phyloP scores from a whole-genome alignment of 2,797 vertebrate genomes.

The Gila robusta region DNA sequence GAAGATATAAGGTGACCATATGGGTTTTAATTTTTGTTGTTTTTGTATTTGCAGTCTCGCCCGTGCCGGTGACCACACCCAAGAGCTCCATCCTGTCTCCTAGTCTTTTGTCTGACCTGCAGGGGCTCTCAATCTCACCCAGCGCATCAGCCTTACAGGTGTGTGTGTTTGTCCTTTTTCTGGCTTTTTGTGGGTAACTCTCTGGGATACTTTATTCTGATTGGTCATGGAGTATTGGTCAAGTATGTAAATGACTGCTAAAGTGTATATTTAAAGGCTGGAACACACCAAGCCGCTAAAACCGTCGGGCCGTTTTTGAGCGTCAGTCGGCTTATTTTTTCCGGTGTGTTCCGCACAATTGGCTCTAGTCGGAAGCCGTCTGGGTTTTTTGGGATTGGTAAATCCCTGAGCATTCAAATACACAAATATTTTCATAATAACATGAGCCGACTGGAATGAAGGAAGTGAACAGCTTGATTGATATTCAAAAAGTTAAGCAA shows the following conservation, averaged over 20 bases:
- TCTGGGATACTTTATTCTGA: background rate
- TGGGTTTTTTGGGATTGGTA: too few species aligned
- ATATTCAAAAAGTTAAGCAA: too few species aligned
- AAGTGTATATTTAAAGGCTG: background rate
- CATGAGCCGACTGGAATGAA: too few species aligned
- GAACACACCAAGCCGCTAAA: too few species aligned
- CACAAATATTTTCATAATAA: too few species aligned
- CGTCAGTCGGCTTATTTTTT: too few species aligned
- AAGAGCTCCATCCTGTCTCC: slow-evolving; percentile 78
- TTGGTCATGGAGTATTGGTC: background rate
- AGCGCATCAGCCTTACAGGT: slow-evolving; percentile 85
- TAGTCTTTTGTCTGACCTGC: slow-evolving; percentile 88
- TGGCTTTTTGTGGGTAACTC: slow-evolving; percentile 15
- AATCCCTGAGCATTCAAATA: too few species aligned
- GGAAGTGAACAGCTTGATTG: too few species aligned
- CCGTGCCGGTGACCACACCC: slow-evolving; percentile 73
- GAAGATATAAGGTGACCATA: background rate
- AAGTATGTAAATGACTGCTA: background rate
- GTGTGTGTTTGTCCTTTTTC: background rate
- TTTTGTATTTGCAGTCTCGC: slow-evolving; percentile 78
- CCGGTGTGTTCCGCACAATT: too few species aligned
- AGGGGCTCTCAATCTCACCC: slow-evolving; percentile 88
- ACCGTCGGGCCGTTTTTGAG: too few species aligned
- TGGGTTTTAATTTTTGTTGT: background rate
- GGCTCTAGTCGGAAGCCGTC: too few species aligned